Evolutionary conservation across 1,140 invertebrate genomes (phyloP), one percentile per base, ranked within the genome.

Genomic region (Delia radicum): DNA sequence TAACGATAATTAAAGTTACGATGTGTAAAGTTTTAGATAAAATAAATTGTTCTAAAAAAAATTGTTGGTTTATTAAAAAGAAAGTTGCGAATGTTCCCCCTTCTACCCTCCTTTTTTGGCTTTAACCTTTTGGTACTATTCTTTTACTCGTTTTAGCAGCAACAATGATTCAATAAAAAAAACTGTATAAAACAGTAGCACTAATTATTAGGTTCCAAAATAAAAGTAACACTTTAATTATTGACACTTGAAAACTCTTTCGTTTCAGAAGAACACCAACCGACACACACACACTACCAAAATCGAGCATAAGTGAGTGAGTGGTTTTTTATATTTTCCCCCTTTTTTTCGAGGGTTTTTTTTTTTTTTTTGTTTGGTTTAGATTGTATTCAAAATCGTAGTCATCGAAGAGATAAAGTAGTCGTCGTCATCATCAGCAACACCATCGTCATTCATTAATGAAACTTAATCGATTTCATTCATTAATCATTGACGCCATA

Each of bases 401-500:
- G 29, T 71, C 76, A 75, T 78, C 55, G 26, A 10, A 42, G 37
- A 42, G 10, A 10, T 12, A 13, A 10, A 42, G 10, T 77, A 77
- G 74, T 74, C 76, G 78, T 77, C 77, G 76, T 33, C 76, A 77
- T 75, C 55, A 37, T 24, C 24, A 33, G 13, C 46, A 37, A 21
- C 81, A 83, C 81, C 62, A 28, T 69, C 31, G 65, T 83, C 81
- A 81, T 83, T 83, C 81, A 80, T 83, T 83, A 83, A 81, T 83
- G 82, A 83, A 83, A 82, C 79, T 83, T 82, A 83, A 83, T 83
- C 83, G 82, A 83, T 83, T 83, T 78, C 81, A 83, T 83, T 83
- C 82, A 83, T 83, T 83, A 83, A 83, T 83, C 82, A 83, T 83
- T 62, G 73, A 55, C 55, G 73, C 37, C 73, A 62, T 62, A 74